Conservation (phyloP, 1,140 invertebrate genomes). For the Micrasema minimum region DNA sequence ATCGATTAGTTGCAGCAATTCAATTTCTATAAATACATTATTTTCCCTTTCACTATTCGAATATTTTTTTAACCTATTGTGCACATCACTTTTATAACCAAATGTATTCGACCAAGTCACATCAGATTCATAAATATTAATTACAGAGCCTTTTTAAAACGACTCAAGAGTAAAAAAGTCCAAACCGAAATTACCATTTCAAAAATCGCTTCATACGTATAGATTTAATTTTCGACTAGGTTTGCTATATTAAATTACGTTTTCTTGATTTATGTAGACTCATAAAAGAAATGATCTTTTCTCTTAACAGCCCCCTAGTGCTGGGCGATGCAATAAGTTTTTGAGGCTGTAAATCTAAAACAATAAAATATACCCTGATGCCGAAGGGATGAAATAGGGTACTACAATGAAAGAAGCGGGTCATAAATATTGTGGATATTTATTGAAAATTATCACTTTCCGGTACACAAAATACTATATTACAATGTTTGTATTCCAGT, state of each 20-base stretch:
- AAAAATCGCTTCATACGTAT: neutral
- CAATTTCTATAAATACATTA: too few relatives aligned
- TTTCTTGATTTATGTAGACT: too few relatives aligned
- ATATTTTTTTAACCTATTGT: neutral
- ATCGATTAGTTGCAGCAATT: too few relatives aligned
- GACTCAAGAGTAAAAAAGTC: neutral
- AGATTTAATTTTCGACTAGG: neutral
- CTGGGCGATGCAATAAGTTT: conserved; percentile 49
- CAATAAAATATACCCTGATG: conserved; percentile 45
- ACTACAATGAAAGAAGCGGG: neutral
- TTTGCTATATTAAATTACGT: neutral
- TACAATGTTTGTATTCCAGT: too few relatives aligned
- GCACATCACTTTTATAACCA: too few relatives aligned
- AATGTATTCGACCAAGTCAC: too few relatives aligned
- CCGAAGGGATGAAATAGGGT: conserved; percentile 11
- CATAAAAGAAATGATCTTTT: conserved; percentile 46
- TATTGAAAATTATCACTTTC: neutral
- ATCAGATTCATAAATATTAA: conserved; percentile 21
- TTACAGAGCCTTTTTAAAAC: conserved; percentile 1
- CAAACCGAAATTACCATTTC: neutral
- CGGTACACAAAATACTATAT: neutral
- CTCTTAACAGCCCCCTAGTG: conserved; percentile 40
- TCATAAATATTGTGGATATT: conserved; percentile 28
- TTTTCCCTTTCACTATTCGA: too few relatives aligned
- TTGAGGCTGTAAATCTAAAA: conserved; percentile 47